Base-by-base conservation (phyloP, 2,797 vertebrate species). In the Champsocephalus esox region DNA sequence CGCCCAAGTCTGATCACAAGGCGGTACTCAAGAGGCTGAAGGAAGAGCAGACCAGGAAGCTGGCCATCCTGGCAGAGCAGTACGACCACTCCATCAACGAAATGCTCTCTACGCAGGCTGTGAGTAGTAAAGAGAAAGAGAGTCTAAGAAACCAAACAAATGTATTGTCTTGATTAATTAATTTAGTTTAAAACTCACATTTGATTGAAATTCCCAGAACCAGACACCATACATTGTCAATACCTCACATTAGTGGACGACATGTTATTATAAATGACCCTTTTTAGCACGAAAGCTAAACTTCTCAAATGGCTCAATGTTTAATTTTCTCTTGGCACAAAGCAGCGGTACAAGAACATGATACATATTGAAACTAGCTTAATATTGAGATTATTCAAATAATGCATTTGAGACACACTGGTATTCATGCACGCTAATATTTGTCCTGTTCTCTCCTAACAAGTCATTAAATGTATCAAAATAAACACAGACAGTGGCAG, bases 11-110 rank as follows among this genome's bases (percentile, higher is more conserved):
- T 44, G 98, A 99, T 87, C 98, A 99, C 95, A 99, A 99, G 93
- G 97, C 97, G 28, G 96, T 99, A 90, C 95, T 99, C 70, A 99
- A 99, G 94, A 95, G 98, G 77, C 96, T 99, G 84, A 98, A 98
- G 87, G 97, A 98, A 71, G 97, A 98, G 83, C 97, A 98, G 95
- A 98, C 96, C 2, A 95, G 97, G 80, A 98, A 98, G 90, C 94
- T 98, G 92, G 97, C 96, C 66, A 97, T 97, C 88, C 92, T 98
- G 84, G 97, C 96, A 0, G 97, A 98, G 91, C 96, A 98, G 88
- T 98, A 99, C 2, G 98, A 99, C 94, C 98, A 99, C 93, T 98
- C 97, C 94, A 99, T 99, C 95, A 99, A 98, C 65, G 98, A 99
- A 91, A 99, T 99, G 98, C 97, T 99, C 75, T 99, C 98, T 77